Evolutionary conservation across 2,113 vertebrate species (phyloP), one percentile per base, ranked within the genome.

Genomic region (Albula goreensis): DNA sequence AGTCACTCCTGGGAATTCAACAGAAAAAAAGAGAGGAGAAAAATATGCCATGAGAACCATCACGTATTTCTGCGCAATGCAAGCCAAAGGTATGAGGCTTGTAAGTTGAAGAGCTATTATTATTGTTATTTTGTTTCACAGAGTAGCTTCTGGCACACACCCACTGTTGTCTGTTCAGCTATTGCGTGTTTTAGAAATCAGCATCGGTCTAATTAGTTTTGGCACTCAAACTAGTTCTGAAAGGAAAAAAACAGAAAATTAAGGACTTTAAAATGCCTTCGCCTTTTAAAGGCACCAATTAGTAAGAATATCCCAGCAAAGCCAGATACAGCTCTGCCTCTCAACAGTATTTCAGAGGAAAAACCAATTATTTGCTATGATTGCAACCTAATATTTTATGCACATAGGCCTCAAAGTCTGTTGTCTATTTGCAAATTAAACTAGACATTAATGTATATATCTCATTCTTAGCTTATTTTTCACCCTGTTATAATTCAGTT

Each of bases 281-380:
- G 94, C 92, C 90, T 88, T 92, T 92, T 94, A 94, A 95, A 94
- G 95, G 92, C 93, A 93, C 93, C 94, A 96, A 96, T 96, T 95
- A 96, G 92, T 88, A 89, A 79, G 91, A 89, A 91, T 90, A 93
- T 94, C 92, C 91, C 90, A 91, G 91, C 89, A 93, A 94, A 41
- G 90, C 89, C 91, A 88, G 78, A 89, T 90, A 90, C 91, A 93
- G 93, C 91, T 89, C 89, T 91, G 90, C 89, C 92, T 92, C 91
- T 85, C 87, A 93, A 92, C 93, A 93, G 94, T 90, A n/a, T 93
- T 90, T 89, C 88, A 89, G 82, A 82, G 89, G 86, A 92, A 90
- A 87, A 91, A 91, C 92, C 92, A 91, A 93, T 92, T 94, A 94
- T 93, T 91, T 92, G 91, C 93, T 91, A 94, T 94, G 95, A 90